phyloP scores from a whole-genome alignment of 2,888 invertebrate genomes.

The Ophion obscuratus region DNA sequence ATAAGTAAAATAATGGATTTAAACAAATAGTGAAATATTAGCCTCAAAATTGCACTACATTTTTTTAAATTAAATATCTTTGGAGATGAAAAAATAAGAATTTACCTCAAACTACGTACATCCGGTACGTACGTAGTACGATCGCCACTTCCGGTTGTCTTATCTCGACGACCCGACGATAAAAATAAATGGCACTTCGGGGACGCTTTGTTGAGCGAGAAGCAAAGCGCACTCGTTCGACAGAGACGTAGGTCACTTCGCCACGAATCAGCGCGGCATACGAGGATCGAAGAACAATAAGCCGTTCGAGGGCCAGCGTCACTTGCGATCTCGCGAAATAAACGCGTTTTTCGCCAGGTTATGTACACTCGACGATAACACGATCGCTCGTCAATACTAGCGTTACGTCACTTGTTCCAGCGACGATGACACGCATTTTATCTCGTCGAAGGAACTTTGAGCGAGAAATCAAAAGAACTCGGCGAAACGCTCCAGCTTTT shows the following conservation, averaged over 20 bases:
- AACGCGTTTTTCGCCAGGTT: slow-evolving; percentile 32
- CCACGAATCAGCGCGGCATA: neutral
- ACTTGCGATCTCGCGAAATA: neutral
- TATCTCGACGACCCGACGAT: neutral
- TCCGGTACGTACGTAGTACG: slow-evolving; percentile 1
- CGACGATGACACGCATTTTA: neutral
- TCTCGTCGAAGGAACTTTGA: neutral
- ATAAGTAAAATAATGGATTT: neutral
- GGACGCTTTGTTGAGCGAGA: neutral
- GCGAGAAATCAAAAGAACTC: neutral
- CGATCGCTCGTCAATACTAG: neutral
- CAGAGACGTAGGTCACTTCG: neutral
- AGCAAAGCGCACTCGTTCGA: neutral
- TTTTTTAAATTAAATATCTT: neutral
- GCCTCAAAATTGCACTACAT: neutral
- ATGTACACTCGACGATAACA: slow-evolving; percentile 27
- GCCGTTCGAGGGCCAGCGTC: neutral
- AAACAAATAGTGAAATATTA: neutral
- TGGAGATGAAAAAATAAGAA: neutral
- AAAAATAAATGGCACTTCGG: neutral
- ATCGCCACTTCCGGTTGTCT: neutral
- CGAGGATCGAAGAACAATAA: slow-evolving; percentile 37
- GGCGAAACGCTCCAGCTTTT: neutral
- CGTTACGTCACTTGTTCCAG: neutral
- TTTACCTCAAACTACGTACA: slow-evolving; percentile 49